A percentile compares a stretch with the other conserved stretches of the same genome.
Evolutionary conservation across 2,888 invertebrate genomes (phyloP).

Genomic region (Dryocosmus kuriphilus): DNA sequence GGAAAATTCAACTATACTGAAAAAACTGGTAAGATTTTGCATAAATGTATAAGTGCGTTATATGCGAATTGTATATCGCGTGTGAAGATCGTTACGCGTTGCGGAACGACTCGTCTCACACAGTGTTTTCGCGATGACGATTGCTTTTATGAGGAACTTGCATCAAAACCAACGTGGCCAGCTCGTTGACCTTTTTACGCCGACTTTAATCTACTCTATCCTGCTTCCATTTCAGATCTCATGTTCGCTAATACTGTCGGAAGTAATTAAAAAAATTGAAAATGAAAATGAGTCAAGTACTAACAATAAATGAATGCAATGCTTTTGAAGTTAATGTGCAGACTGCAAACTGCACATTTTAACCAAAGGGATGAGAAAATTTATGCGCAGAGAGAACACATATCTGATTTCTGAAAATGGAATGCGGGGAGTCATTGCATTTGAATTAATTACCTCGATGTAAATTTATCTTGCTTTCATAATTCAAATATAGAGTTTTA

Average conservation of each 20-base stretch:
- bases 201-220: background rate
- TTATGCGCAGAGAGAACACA: background rate
- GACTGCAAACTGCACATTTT: background rate
- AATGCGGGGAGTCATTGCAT: background rate
- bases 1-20: slow-evolving; percentile 41
- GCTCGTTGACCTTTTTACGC: slow-evolving; percentile 36
- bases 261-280: slow-evolving; percentile 18
- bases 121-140: slow-evolving; percentile 27
- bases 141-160: slow-evolving; percentile 17
- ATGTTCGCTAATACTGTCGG: slow-evolving; percentile 5
- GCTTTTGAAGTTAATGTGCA: background rate
- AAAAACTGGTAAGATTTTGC: slow-evolving; percentile 44
- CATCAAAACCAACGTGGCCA: slow-evolving; percentile 28
- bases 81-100: slow-evolving; percentile 51
- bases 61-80: slow-evolving; percentile 50
- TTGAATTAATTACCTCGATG: background rate
- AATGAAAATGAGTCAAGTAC: background rate
- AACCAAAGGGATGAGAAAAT: background rate
- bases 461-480: background rate
- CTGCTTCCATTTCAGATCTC: background rate
- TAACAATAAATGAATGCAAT: background rate
- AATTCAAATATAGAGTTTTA: no score
- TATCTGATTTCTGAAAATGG: slow-evolving; percentile 8
- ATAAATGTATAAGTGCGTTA: slow-evolving; percentile 45
- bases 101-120: slow-evolving; percentile 35